A percentile compares a stretch with the other conserved stretches of the same genome.
phyloP scores from a whole-genome alignment of 37 sponge, comb jelly and placozoan genomes.

The Chondrosia reniformis region DNA sequence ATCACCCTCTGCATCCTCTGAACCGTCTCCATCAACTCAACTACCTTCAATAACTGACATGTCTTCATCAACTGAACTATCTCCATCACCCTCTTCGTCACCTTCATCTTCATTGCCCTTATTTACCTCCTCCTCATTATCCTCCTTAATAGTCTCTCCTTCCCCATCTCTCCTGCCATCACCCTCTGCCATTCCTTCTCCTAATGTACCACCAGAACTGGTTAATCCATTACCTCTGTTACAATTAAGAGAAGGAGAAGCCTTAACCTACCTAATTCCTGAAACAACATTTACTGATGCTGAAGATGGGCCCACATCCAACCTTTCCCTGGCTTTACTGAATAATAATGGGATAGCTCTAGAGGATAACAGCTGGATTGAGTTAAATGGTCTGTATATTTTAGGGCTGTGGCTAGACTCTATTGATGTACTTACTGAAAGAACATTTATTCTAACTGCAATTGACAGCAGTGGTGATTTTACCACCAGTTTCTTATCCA shows the following conservation, averaged over 20 bases:
- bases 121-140: background rate
- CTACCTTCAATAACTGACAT: background rate
- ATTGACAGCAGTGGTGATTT: conserved; percentile 27
- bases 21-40: background rate
- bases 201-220: conserved; percentile 21
- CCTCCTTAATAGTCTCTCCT: background rate
- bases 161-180: background rate
- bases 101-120: background rate
- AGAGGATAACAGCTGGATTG: conserved; percentile 44
- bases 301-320: conserved; percentile 27
- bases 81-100: background rate
- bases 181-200: background rate
- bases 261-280: conserved; percentile 24
- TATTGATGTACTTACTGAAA: conserved; percentile 18
- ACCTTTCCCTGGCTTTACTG: conserved; percentile 30
- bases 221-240: conserved; percentile 41
- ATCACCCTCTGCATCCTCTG: background rate
- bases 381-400: conserved; percentile 17
- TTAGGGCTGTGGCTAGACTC: conserved; percentile 26
- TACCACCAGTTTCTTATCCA: conserved; percentile 28
- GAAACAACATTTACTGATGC: conserved; percentile 50
- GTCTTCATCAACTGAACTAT: background rate
- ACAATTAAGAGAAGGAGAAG: conserved; percentile 31
- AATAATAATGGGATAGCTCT: conserved; percentile 27
- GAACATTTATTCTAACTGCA: conserved; percentile 31